Conservation (phyloP, 1,140 invertebrate genomes). For the Heliconius hermathena region DNA sequence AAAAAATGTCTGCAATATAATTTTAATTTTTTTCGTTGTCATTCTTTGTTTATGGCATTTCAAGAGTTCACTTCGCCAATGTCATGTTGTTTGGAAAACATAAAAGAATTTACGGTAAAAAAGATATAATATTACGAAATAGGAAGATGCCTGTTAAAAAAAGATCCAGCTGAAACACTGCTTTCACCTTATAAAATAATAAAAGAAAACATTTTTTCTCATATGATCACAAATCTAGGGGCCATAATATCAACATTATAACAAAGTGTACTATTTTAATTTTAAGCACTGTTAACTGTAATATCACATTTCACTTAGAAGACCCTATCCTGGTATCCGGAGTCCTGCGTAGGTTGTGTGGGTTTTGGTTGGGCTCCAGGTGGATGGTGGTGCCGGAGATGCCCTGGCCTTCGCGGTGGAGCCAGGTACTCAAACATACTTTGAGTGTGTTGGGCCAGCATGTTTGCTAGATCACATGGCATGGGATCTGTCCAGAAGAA, state of each 20-base stretch:
- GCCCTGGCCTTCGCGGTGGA: slow-evolving; percentile 88
- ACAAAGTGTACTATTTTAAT: not conserved
- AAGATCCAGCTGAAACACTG: too few species aligned
- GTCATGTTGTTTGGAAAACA: too few species aligned
- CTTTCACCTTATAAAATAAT: too few species aligned
- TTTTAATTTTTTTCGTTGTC: too few species aligned
- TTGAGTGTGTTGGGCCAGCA: slow-evolving; percentile 95
- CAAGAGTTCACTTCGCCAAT: too few species aligned
- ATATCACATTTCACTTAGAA: slow-evolving; percentile 81
- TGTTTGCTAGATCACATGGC: slow-evolving; percentile 95
- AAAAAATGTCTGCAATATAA: too few species aligned
- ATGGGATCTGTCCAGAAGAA: slow-evolving; percentile 99
- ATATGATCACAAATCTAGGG: too few species aligned
- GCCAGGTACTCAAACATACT: slow-evolving; percentile 98
- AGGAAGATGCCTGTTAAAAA: too few species aligned
- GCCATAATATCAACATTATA: not conserved
- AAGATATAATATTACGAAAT: too few species aligned
- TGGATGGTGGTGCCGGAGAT: slow-evolving; percentile 87
- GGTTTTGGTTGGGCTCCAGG: slow-evolving; percentile 81
- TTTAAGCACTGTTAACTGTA: not conserved
- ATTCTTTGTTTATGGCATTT: too few species aligned
- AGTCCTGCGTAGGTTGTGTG: slow-evolving; percentile 82
- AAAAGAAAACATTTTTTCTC: too few species aligned
- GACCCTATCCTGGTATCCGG: slow-evolving; percentile 89
- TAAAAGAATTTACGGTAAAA: too few species aligned